Evolutionary conservation across 2,888 invertebrate genomes (phyloP), one percentile per base, ranked within the genome.

Genomic region (Orchestes rusci): DNA sequence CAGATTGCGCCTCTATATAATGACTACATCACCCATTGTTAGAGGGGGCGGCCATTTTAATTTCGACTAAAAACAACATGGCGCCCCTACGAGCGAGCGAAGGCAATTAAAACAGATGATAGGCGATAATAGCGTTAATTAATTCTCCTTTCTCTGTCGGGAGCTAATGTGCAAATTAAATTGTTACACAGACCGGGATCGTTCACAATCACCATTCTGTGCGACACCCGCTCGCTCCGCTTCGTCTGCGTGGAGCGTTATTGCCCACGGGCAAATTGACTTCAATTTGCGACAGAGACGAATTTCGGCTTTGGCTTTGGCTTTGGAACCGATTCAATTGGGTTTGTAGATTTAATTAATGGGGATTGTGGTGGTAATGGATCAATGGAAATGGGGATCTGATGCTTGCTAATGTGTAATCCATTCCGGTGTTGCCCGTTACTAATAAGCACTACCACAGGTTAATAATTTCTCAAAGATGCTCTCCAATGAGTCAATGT

Each of bases 21-120:
- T 65, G 66, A 66, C 64, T 64, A 63, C 64, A 33, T 27, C 23
- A 17, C 62, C 66, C 68, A 67, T 68, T 68, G 68, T 68, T 61
- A 37, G 43, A 19, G 59, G 60, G 60, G 62, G 65, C 68, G 66
- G 68, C 69, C 68, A 69, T 69, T 69, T 68, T 69, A 68, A 68
- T 69, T 67, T 66, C 67, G 61, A 64, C 65, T 65, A 68, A 69
- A 68, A 69, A 69, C 69, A 69, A 69, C 68, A 68, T 68, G 68
- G 68, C 68, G 66, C 65, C 60, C 66, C 62, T 60, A 60, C 59
- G 55, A 5, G 5, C 23, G 23, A 5, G 23, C 5, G 7, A 10
- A 66, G 67, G 70, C 70, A 70, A 70, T 70, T 70, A 69, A 70
- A 70, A 67, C 70, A 68, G 70, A 69, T 70, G 70, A 70, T 68